A percentile compares a stretch with the other conserved stretches of the same genome.
Conservation (phyloP, 1,140 invertebrate genomes). For the Zaprionus davidi region DNA sequence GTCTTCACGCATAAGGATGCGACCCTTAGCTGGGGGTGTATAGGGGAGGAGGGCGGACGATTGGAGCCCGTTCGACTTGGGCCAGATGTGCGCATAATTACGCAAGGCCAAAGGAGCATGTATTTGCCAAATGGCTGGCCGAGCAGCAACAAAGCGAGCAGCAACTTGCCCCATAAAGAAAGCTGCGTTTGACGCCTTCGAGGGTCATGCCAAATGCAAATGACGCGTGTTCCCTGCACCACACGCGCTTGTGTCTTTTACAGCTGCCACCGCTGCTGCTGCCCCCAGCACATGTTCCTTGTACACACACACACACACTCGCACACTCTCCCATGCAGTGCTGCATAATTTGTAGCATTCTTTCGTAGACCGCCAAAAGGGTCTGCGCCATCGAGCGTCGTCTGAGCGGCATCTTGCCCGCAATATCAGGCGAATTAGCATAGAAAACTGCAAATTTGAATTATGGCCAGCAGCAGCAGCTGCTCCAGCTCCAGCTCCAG, state of each 20-base stretch:
- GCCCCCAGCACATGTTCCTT: slow-evolving; percentile 24
- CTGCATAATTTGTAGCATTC: slow-evolving; percentile 67
- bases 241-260: slow-evolving; percentile 56
- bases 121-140: slow-evolving; percentile 28
- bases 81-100: slow-evolving; percentile 72
- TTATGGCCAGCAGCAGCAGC: slow-evolving; percentile 62
- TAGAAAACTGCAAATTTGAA: slow-evolving; percentile 83
- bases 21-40: neutral
- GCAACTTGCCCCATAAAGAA: slow-evolving; percentile 19
- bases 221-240: slow-evolving; percentile 60
- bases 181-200: slow-evolving; percentile 59
- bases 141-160: slow-evolving; percentile 2
- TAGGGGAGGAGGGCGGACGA: neutral
- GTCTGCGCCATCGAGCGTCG: slow-evolving; percentile 8
- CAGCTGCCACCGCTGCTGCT: slow-evolving; percentile 18
- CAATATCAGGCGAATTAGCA: slow-evolving; percentile 77
- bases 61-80: slow-evolving; percentile 26
- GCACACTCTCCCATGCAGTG: slow-evolving; percentile 8
- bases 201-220: slow-evolving; percentile 76
- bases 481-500: slow-evolving; percentile 46
- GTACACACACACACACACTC: neutral
- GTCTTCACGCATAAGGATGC: slow-evolving; percentile 30
- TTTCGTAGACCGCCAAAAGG: slow-evolving; percentile 47
- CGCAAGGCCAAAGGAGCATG: slow-evolving; percentile 48
- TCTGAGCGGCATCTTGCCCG: slow-evolving; percentile 50